Evolutionary conservation across 1,140 invertebrate genomes (phyloP).

Genomic region (Pectinophora gossypiella): DNA sequence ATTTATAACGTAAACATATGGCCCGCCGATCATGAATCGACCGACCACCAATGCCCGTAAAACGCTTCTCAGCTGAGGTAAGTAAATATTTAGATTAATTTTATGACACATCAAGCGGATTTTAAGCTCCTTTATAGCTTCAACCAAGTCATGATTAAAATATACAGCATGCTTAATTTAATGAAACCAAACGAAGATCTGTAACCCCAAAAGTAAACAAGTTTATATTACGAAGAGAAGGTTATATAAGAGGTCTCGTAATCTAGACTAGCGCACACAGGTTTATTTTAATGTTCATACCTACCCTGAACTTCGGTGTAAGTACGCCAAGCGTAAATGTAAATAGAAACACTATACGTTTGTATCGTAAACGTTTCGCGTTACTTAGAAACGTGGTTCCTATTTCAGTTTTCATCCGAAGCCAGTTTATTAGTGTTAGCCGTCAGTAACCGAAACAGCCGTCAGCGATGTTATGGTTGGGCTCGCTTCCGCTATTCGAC

Average conservation of each 20-base stretch:
- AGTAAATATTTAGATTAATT: neutral
- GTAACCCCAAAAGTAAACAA: neutral
- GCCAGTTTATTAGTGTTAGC: constrained; percentile 48
- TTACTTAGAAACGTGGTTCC: constrained; percentile 41
- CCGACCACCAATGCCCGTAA: constrained; percentile 21
- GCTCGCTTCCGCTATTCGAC: constrained; percentile 43
- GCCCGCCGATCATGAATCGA: constrained; percentile 29
- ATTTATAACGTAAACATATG: constrained; percentile 64
- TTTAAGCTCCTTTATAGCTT: no score
- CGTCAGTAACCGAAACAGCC: constrained; percentile 39
- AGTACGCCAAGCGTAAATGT: no score
- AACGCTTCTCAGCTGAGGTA: neutral
- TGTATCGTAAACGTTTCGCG: constrained; percentile 18
- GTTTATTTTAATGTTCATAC: no score
- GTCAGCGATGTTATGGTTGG: constrained; percentile 48
- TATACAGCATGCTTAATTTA: neutral
- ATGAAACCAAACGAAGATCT: neutral
- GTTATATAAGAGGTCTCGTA: neutral
- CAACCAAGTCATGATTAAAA: neutral
- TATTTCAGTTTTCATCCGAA: constrained; percentile 44
- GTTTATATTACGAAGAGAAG: neutral
- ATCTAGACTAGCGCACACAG: no score
- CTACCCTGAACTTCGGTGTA: no score
- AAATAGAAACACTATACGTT: neutral
- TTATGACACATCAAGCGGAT: no score